These are phyloP conservation scores for Amphipoea oculea DNA, from an alignment of 2,888 invertebrate genomes.

Conservation along the genomic window DNA sequence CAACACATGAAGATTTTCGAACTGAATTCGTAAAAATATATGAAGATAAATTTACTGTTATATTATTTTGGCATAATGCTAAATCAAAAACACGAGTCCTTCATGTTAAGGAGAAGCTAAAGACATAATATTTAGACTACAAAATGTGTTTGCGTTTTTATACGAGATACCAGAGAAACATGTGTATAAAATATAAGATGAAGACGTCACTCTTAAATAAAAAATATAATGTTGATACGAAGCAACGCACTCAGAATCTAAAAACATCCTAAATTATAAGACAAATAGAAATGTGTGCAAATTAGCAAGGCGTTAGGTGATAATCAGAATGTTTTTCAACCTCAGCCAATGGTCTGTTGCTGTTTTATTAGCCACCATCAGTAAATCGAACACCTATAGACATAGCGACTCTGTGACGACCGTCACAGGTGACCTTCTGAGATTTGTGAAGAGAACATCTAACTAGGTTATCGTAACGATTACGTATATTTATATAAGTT, in stretches of 20 bases:
- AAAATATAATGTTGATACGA: constrained; percentile 34
- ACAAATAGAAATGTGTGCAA: constrained; percentile 79
- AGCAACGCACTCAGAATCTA: constrained; percentile 46
- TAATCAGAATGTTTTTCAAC: constrained; percentile 77
- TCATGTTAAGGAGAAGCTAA: constrained; percentile 11
- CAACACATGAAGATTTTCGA: constrained; percentile 10
- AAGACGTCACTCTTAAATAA: constrained; percentile 43
- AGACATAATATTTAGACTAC: constrained; percentile 44
- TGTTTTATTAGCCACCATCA: constrained; percentile 40
- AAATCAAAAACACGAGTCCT: constrained; percentile 16
- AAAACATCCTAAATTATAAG: constrained; percentile 68
- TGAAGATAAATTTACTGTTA: not conserved
- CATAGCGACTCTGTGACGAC: constrained; percentile 22
- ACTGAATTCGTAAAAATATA: not conserved
- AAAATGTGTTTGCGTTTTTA: constrained; percentile 39
- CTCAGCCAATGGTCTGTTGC: constrained; percentile 59
- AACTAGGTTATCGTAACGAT: constrained; percentile 62
- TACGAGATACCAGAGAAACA: constrained; percentile 8
- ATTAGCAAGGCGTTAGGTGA: constrained; percentile 68
- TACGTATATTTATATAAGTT: constrained; percentile 37
- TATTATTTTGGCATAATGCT: constrained; percentile 23
- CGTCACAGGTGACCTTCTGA: constrained; percentile 47
- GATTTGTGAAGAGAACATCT: constrained; percentile 34
- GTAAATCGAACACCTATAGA: constrained; percentile 47
- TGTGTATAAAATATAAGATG: constrained; percentile 26